A percentile compares a stretch with the other conserved stretches of the same genome.
Evolutionary conservation across 2,797 vertebrate species (phyloP).

Genomic region (Hylomyscus alleni): DNA sequence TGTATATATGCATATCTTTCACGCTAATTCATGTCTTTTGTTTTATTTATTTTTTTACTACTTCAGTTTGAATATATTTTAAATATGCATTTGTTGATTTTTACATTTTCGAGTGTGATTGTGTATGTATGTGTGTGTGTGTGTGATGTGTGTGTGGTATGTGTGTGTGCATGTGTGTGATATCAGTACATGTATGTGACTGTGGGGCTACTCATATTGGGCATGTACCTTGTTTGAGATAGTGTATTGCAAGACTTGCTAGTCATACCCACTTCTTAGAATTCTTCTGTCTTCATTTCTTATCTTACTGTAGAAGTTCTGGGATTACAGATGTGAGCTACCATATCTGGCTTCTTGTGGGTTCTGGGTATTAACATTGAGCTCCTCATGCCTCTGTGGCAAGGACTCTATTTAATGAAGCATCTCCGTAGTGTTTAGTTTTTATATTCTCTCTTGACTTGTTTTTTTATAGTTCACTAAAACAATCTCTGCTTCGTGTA

Average conservation of each 20-base stretch:
- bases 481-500: not conserved
- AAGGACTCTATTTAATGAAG: not conserved
- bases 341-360: not conserved
- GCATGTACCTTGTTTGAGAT: not conserved
- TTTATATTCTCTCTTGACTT: not conserved
- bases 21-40: not conserved
- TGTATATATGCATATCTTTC: not conserved
- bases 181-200: not conserved
- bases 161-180: not conserved
- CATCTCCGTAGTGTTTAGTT: not conserved
- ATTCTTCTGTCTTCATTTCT: not conserved
- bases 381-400: not conserved
- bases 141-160: not conserved
- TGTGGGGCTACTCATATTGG: not conserved
- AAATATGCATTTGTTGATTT: not conserved
- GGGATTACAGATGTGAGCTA: not conserved
- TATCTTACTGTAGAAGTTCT: not conserved
- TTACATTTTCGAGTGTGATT: not conserved
- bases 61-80: not conserved
- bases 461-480: slow-evolving; percentile 23
- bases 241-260: not conserved
- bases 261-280: not conserved
- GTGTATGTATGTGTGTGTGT: not conserved
- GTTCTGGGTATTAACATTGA: not conserved
- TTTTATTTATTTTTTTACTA: not conserved